Evolutionary conservation across 1,140 invertebrate genomes (phyloP).

Genomic region (Physella acuta): DNA sequence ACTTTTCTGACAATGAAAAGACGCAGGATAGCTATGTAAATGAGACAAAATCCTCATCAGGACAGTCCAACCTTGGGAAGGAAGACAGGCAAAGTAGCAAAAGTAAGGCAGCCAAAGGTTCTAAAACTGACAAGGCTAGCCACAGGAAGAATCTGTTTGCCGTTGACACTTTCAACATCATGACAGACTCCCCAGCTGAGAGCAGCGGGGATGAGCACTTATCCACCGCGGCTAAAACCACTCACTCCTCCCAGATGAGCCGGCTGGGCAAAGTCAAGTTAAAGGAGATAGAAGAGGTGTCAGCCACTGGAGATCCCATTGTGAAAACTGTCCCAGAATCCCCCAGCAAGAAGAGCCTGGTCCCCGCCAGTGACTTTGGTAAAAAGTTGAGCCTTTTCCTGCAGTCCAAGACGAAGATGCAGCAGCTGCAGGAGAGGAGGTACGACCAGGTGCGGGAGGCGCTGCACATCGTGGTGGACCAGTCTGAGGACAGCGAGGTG

Average conservation of each 20-base stretch:
- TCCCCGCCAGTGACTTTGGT: slow-evolving; percentile 11
- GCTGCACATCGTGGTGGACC: slow-evolving; percentile 18
- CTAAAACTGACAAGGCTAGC: neutral
- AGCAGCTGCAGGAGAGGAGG: neutral
- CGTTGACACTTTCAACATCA: neutral
- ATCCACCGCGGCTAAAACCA: neutral
- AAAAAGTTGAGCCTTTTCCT: slow-evolving; percentile 17
- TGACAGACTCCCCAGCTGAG: slow-evolving; percentile 6
- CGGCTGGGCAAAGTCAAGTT: slow-evolving; percentile 20
- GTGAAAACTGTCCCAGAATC: slow-evolving; percentile 7
- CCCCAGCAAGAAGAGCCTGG: slow-evolving; percentile 16
- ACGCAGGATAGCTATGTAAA: slow-evolving; percentile 6
- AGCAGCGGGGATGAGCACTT: slow-evolving; percentile 14
- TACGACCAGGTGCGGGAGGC: neutral
- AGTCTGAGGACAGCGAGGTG: slow-evolving; percentile 9
- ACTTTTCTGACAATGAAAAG: slow-evolving; percentile 12
- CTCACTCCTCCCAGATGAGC: slow-evolving; percentile 15
- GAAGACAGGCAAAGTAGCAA: neutral
- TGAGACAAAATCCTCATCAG: neutral
- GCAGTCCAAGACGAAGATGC: slow-evolving; percentile 23
- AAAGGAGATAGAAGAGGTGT: slow-evolving; percentile 11
- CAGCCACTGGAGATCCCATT: neutral
- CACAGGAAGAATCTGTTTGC: slow-evolving; percentile 14
- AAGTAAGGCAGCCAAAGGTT: neutral
- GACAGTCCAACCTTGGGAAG: neutral